phyloP scores from a whole-genome alignment of 2,888 invertebrate species.

The Tachina grossa region DNA sequence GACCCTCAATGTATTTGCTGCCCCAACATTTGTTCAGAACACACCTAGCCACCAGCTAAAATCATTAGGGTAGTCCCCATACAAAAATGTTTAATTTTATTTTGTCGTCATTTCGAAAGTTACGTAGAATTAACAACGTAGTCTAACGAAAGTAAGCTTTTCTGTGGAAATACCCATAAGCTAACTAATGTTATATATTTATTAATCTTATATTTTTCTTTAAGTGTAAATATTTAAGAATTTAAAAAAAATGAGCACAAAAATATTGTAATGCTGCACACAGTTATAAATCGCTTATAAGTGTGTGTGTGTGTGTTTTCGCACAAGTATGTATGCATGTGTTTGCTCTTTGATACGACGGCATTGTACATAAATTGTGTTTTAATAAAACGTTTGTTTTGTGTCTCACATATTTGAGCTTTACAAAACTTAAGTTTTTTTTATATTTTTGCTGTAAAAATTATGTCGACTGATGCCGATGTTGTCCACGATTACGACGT shows the following conservation, averaged over 20 bases:
- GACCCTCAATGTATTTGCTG: too few species aligned
- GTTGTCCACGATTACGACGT: slow-evolving; percentile 36
- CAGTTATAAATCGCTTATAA: not conserved
- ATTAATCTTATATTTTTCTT: slow-evolving; percentile 9
- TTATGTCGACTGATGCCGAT: slow-evolving; percentile 40
- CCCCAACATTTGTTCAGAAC: too few species aligned
- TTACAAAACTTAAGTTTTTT: slow-evolving; percentile 37
- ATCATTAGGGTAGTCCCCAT: too few species aligned
- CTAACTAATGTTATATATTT: too few species aligned
- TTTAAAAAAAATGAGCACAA: not conserved
- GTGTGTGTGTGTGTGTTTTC: not conserved
- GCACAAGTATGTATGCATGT: not conserved
- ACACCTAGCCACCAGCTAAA: too few species aligned
- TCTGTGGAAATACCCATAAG: too few species aligned
- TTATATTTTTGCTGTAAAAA: slow-evolving; percentile 41
- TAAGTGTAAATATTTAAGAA: slow-evolving; percentile 39
- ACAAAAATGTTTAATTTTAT: too few species aligned
- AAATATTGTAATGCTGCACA: slow-evolving; percentile 22
- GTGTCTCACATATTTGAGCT: slow-evolving; percentile 10
- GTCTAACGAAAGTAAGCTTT: too few species aligned
- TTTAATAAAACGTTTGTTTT: slow-evolving; percentile 19
- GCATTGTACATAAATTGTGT: slow-evolving; percentile 22
- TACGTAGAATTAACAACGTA: too few species aligned
- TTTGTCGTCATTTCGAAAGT: too few species aligned
- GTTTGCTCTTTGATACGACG: slow-evolving; percentile 50